Percentiles rank a stretch among this genome's conserved stretches.
These are phyloP conservation scores for Hippoglossus hippoglossus DNA, from an alignment of 2,797 vertebrate genomes.

Conservation along the genomic window DNA sequence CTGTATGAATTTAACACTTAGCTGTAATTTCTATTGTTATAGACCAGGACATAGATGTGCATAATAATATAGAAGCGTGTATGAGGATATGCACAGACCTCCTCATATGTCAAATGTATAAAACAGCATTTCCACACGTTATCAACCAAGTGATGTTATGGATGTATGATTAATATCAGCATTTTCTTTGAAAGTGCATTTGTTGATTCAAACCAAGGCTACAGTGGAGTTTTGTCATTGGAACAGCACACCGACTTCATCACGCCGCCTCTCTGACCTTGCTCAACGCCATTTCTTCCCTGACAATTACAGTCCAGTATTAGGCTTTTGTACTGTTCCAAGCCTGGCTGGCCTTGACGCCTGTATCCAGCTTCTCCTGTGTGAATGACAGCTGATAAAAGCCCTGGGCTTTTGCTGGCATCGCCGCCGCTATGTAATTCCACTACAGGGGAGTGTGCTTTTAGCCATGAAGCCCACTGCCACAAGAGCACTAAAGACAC, in stretches of 20 bases:
- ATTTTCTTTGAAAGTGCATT: conserved; percentile 37
- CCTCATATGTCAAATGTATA: neutral
- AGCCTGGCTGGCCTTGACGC: conserved; percentile 72
- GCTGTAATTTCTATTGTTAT: too few relatives aligned
- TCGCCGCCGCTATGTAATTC: conserved; percentile 77
- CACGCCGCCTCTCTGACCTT: conserved; percentile 68
- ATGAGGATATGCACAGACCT: neutral
- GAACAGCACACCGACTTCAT: conserved; percentile 53
- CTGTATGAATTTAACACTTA: too few relatives aligned
- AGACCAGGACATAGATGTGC: neutral
- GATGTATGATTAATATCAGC: conserved; percentile 25
- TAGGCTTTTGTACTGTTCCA: conserved; percentile 76
- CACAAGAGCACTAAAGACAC: conserved; percentile 75
- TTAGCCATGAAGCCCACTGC: conserved; percentile 77
- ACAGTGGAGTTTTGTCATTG: conserved; percentile 45
- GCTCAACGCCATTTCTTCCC: conserved; percentile 64
- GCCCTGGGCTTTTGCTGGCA: conserved; percentile 75
- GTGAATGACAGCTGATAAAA: conserved; percentile 83
- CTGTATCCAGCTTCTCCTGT: conserved; percentile 70
- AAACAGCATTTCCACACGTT: neutral
- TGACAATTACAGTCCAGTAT: conserved; percentile 75
- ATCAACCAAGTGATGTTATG: conserved; percentile 14
- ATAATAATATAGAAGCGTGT: too few relatives aligned
- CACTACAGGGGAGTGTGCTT: conserved; percentile 80
- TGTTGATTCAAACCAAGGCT: conserved; percentile 58